phyloP scores from a whole-genome alignment of 2,888 invertebrate species.

The Chironomus riparius region DNA sequence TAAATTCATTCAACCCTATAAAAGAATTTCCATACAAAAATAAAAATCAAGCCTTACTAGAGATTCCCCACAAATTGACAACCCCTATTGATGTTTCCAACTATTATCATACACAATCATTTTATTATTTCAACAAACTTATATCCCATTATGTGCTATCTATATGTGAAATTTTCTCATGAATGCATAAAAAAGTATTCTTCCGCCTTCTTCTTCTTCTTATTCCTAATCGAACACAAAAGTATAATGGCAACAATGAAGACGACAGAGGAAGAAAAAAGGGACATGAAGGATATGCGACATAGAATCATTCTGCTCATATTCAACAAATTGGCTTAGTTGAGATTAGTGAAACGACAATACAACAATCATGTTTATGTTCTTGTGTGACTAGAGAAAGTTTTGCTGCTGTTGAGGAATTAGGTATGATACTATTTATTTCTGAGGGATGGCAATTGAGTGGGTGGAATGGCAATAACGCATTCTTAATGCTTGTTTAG shows the following conservation, averaged over 20 bases:
- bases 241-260: background rate
- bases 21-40: too few relatives aligned
- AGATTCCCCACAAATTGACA: too few relatives aligned
- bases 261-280: background rate
- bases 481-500: too few relatives aligned
- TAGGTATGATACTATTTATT: too few relatives aligned
- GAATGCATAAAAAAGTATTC: background rate
- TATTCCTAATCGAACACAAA: too few relatives aligned
- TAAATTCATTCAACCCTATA: too few relatives aligned
- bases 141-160: background rate
- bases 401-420: too few relatives aligned
- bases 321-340: slow-evolving; percentile 7
- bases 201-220: background rate
- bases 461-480: too few relatives aligned
- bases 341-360: background rate
- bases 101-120: background rate
- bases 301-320: background rate
- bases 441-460: too few relatives aligned
- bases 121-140: background rate
- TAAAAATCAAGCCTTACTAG: too few relatives aligned
- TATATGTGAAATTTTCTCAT: background rate
- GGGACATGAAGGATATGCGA: background rate
- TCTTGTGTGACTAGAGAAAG: too few relatives aligned
- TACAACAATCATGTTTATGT: background rate
- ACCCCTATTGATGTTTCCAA: too few relatives aligned